Evolutionary conservation across 1,140 invertebrate species (phyloP).

Genomic region (Mesaphorura yosii): DNA sequence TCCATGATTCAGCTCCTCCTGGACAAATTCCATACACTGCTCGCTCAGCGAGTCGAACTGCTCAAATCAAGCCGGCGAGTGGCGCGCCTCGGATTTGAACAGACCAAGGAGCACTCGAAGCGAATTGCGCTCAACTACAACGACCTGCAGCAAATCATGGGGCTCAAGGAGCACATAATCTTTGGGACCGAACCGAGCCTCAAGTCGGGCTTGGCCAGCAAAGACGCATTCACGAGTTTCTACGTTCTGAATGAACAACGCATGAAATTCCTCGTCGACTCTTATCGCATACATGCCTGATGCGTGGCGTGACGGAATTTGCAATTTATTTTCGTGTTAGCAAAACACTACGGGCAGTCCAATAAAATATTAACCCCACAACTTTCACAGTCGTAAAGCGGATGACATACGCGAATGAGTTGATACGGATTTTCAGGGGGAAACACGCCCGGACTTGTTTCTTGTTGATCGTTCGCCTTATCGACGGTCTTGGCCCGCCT

Average conservation of each 20-base stretch:
- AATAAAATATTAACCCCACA: too few relatives aligned
- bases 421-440: too few relatives aligned
- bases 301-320: too few relatives aligned
- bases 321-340: too few relatives aligned
- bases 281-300: too few relatives aligned
- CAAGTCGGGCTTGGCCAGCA: conserved; percentile 1
- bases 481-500: too few relatives aligned
- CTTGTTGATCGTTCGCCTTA: too few relatives aligned
- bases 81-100: too few relatives aligned
- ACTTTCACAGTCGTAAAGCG: too few relatives aligned
- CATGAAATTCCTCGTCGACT: conserved; percentile 7
- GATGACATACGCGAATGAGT: too few relatives aligned
- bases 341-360: too few relatives aligned
- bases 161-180: conserved; percentile 21
- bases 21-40: conserved; percentile 21
- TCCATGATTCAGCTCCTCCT: conserved; percentile 8
- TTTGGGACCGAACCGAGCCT: conserved; percentile 12
- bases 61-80: not conserved
- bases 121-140: not conserved
- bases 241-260: conserved; percentile 16
- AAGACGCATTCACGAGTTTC: conserved; percentile 15
- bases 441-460: too few relatives aligned
- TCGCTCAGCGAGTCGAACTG: not conserved
- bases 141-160: conserved; percentile 17
- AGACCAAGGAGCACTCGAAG: not conserved